Base-by-base conservation (phyloP, 1,140 invertebrate genomes). In the Venturia canescens region DNA sequence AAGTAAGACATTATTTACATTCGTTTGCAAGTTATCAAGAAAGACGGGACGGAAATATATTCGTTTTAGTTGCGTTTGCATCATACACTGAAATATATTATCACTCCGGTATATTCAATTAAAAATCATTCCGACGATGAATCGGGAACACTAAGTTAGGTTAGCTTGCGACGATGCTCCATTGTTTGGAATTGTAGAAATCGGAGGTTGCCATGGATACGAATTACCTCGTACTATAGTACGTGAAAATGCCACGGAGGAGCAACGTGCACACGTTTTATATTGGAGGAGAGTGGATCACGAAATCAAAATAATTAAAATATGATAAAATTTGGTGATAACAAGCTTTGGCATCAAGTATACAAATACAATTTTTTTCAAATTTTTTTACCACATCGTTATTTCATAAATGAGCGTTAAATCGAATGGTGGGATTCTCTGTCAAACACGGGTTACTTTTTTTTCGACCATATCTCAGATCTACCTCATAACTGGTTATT, bases 1-100 rank as follows among this genome's bases (percentile, higher is more conserved):
- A 85, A 85, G 70, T 85, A 85, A n/a, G 84, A 85, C 84, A 85
- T 82, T n/a, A 63, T 63, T 26, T 63, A 63, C 21, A 21, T 27
- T 23, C 60, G 23, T 26, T 63, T 13, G 13, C 11, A 13, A 23
- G 11, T 26, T 23, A 63, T 26, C 9, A 63, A 11, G 11, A 9
- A 63, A 4, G 23, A 63, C 9, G 60, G 27, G 23, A n/a, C 7
- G 27, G 27, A 63, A 26, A 63, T 44, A 26, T 23, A 26, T 63
- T 63, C 9, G 7, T 63, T 26, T 63, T 23, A 26, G 23, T 23
- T 23, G 23, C 60, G 27, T 23, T 15, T 26, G 21, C 60, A 63
- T 63, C 11, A 63, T 63, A 63, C 60, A 63, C 23, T 23, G 11
- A 23, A 26, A 3, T 23, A 63, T 18, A 57, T 44, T 44, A 7